Percentiles rank a stretch among this genome's conserved stretches.
These are phyloP conservation scores for Lasioglossum pauxillum DNA, from an alignment of 2,888 invertebrate species.

Conservation along the genomic window DNA sequence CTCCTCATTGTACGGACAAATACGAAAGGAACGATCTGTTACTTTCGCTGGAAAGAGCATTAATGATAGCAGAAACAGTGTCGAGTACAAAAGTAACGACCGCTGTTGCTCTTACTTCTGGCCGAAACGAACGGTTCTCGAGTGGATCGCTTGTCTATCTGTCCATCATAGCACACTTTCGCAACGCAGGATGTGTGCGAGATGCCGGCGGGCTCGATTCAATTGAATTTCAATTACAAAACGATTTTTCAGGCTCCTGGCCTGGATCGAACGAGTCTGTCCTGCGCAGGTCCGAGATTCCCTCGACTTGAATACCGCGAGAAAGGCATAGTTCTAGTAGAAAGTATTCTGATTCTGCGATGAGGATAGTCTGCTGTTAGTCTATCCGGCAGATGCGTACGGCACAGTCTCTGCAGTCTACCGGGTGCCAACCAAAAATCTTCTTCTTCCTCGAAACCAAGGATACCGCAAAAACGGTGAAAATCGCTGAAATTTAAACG, in stretches of 20 bases:
- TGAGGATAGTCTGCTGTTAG: no score
- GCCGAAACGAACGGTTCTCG: slow-evolving; percentile 60
- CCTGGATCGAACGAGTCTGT: slow-evolving; percentile 54
- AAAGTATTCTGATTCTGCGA: slow-evolving; percentile 64
- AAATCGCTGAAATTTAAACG: no score
- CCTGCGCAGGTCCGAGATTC: slow-evolving; percentile 52
- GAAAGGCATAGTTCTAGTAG: slow-evolving; percentile 61
- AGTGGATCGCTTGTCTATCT: slow-evolving; percentile 61
- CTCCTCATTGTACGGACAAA: not conserved
- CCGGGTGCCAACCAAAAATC: no score
- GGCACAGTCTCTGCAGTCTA: no score
- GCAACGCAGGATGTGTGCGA: slow-evolving; percentile 67
- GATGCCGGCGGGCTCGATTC: slow-evolving; percentile 59
- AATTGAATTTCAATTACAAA: slow-evolving; percentile 74
- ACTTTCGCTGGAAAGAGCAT: slow-evolving; percentile 34
- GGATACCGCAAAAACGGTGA: no score
- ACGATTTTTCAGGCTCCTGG: slow-evolving; percentile 61
- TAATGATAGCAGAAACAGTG: slow-evolving; percentile 40
- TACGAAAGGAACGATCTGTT: slow-evolving; percentile 38
- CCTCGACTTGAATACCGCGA: slow-evolving; percentile 43
- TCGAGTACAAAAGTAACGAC: slow-evolving; percentile 35
- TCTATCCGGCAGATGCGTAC: no score
- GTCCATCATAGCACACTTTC: slow-evolving; percentile 65
- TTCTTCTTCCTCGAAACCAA: no score
- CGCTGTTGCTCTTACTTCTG: slow-evolving; percentile 67